Conservation (phyloP, 2,888 invertebrate species). For the Megamerina dolium region DNA sequence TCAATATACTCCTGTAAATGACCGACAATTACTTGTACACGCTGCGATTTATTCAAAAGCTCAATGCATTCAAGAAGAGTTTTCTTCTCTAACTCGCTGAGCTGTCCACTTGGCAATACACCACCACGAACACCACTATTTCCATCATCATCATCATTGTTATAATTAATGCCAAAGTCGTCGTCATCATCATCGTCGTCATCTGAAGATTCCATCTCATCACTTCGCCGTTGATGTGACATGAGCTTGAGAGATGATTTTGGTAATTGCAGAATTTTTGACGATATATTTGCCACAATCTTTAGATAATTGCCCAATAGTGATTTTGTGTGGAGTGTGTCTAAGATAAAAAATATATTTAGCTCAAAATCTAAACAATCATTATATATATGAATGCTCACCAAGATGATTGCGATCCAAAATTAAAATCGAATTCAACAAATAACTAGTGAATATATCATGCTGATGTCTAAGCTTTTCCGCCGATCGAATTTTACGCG, state of each 20-base stretch:
- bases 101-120: constrained; percentile 21
- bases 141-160: constrained; percentile 19
- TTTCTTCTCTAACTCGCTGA: constrained; percentile 35
- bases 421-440: constrained; percentile 43
- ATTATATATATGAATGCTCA: constrained; percentile 14
- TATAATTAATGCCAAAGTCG: constrained; percentile 8
- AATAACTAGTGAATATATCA: constrained; percentile 36
- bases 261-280: constrained; percentile 42
- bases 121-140: not conserved
- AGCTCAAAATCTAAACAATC: not conserved
- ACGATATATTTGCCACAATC: constrained; percentile 43
- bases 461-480: constrained; percentile 2
- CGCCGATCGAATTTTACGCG: not conserved
- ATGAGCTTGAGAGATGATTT: constrained; percentile 37
- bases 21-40: constrained; percentile 52
- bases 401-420: constrained; percentile 43
- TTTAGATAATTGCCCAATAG: constrained; percentile 40
- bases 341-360: constrained; percentile 20
- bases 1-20: constrained; percentile 43
- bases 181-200: constrained; percentile 31
- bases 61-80: constrained; percentile 51
- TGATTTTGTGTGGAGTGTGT: constrained; percentile 28
- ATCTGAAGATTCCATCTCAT: constrained; percentile 33
- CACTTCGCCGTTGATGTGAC: constrained; percentile 30
- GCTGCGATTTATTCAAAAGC: constrained; percentile 61